A percentile compares a stretch with the other conserved stretches of the same genome.
Conservation (phyloP, 2,113 vertebrate genomes). For the Phyllostomus discolor region DNA sequence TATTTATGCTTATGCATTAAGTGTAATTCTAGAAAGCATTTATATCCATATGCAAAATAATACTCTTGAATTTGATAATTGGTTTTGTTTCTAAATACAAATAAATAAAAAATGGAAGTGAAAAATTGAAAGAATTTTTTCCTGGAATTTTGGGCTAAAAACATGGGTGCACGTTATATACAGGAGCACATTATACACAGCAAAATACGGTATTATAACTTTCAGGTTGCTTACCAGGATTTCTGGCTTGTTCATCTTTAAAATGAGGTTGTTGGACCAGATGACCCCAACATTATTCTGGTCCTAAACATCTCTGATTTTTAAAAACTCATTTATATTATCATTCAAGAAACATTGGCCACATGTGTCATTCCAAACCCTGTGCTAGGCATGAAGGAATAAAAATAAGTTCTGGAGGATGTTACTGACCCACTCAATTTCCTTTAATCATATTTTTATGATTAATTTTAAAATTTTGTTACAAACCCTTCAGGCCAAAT, state of each 20-base stretch:
- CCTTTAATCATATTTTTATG: slow-evolving; percentile 23
- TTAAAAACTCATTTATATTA: background rate
- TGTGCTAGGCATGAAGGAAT: background rate
- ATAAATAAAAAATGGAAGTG: too few relatives aligned
- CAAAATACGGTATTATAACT: background rate
- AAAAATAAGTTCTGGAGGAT: slow-evolving; percentile 29
- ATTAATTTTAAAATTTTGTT: slow-evolving; percentile 11
- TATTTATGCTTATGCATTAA: too few relatives aligned
- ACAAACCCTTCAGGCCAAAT: background rate
- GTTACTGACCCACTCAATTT: background rate
- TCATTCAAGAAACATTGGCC: background rate
- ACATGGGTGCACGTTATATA: too few relatives aligned
- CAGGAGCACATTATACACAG: too few relatives aligned
- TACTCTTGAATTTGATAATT: too few relatives aligned
- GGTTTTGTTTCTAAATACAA: too few relatives aligned
- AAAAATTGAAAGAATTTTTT: too few relatives aligned
- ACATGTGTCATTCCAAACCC: background rate
- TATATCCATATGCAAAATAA: too few relatives aligned
- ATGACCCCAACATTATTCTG: background rate
- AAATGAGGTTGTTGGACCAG: background rate
- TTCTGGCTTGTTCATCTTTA: slow-evolving; percentile 10
- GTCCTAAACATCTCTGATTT: background rate
- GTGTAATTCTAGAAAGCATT: too few relatives aligned
- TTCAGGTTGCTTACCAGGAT: background rate
- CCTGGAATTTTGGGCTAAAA: too few relatives aligned